Base-by-base conservation (phyloP, 2,797 vertebrate species). In the Pipistrellus kuhlii region DNA sequence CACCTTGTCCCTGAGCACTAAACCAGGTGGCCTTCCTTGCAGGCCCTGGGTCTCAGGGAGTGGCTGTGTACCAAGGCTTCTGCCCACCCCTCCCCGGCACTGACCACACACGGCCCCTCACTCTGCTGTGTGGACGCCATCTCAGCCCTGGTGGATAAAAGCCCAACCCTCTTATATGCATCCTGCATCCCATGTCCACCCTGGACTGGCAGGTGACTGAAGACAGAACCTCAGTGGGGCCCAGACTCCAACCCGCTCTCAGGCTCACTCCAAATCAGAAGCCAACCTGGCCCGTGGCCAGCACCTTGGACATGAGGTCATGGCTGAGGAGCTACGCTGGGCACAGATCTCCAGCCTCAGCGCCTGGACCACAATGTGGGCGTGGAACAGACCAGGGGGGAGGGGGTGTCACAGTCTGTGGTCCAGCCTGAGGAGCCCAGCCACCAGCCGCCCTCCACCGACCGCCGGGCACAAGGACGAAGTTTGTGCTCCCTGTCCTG, bases 31-130 rank as follows among this genome's bases (percentile, higher is more conserved):
- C 15, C n/a, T 38, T 75, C 41, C 23, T 46, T n/a, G 2, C 0
- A 7, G 35, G 13, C 6, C 6, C 30, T 17, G 48, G 10, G 71
- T 38, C 59, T 81, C 0, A 0, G 38, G 44, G 25, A 5, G 3
- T 4, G 35, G 11, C 83, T 68, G 8, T 35, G 3, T 59, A 21
- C 14, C 30, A 30, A 6, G 8, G 48, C 23, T 20, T 66, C 35
- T 12, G 8, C 14, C n/a, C 30, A 2, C 18, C 6, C 20, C 53
- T 51, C 18, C 10, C 20, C 7, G 18, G 66, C 35, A 66, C 44
- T 13, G 10, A 85, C 13, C 14, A 11, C 41, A 32, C 35, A 4
- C 3, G 20, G 86, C 17, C 27, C 8, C 9, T 51, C 25, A 35
- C 15, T 25, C 38, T 21, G 35, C 21, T 9, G 0, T 8, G 12